Evolutionary conservation across 2,888 invertebrate genomes (phyloP), one percentile per base, ranked within the genome.

Genomic region (Drosophila putrida): DNA sequence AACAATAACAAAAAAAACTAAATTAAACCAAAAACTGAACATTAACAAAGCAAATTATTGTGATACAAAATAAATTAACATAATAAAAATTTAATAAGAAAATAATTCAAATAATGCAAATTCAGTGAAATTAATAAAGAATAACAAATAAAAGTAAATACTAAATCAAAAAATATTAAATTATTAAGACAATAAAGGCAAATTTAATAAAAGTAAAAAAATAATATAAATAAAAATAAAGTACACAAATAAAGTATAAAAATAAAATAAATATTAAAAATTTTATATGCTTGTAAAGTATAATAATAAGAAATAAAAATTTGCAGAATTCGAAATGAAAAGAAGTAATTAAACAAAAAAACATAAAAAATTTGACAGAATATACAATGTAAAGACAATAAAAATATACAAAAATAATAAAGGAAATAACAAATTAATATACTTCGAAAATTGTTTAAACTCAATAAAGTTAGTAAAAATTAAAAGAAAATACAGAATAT

Each of bases 401-500:
- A 6, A 6, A 31, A 31, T 6, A 8, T 8, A 31, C 1, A 8
- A 31, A 31, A 31, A 31, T 6, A 3, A 28, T 28, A 31, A 8
- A 31, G 9, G 6, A 31, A 31, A 31, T 6, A 6, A 31, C 8
- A 31, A 31, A 31, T 8, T 31, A 31, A 31, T 6, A 6, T 8
- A 31, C 0, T 28, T 9, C 20, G 3, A 20, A 66, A 31, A 31
- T 31, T 11, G 31, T 31, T 31, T 31, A 28, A 28, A 28, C 5
- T 28, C 8, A 28, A 28, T 5, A 28, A 53, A 46, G 64, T 20
- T 31, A 57, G 11, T 2, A 15, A 53, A 15, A 53, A 41, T 6
- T 0, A 15, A 15, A 43, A 11, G 1, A 39, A 33, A 15, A 9
- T 5, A 35, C 28, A 51, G 15, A n/a, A 8, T 15, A 13, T 35